Percentiles rank a stretch among this genome's conserved stretches.
These are phyloP conservation scores for Oppia nitens DNA, from an alignment of 1,140 invertebrate species.

Conservation along the genomic window DNA sequence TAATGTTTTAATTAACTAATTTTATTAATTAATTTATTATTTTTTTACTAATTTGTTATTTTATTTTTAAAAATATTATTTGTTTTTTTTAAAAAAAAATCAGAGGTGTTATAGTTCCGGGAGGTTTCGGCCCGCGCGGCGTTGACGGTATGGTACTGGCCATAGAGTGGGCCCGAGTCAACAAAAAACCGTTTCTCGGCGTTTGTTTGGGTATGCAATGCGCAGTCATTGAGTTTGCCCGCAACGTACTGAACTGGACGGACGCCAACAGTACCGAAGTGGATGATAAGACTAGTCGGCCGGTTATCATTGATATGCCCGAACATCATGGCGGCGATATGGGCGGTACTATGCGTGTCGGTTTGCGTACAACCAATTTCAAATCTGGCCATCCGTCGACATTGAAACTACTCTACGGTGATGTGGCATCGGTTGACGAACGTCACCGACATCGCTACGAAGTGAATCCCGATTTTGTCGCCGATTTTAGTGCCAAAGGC, in stretches of 20 bases:
- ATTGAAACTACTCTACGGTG: constrained; percentile 32
- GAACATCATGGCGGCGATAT: constrained; percentile 81
- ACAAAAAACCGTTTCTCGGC: constrained; percentile 76
- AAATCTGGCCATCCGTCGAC: constrained; percentile 28
- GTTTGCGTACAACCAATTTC: constrained; percentile 73
- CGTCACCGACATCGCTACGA: constrained; percentile 85
- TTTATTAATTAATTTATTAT: no score
- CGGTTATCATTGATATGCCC: constrained; percentile 94
- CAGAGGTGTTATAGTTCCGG: constrained; percentile 86
- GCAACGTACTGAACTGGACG: constrained; percentile 52
- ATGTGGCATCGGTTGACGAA: constrained; percentile 67
- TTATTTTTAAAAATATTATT: no score
- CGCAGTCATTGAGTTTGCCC: constrained; percentile 88
- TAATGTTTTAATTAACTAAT: no score
- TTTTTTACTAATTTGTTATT: no score
- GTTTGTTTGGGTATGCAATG: constrained; percentile 94
- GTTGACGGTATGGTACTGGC: constrained; percentile 92
- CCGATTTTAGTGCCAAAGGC: constrained; percentile 56
- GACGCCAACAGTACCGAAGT: constrained; percentile 80
- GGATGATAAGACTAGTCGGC: constrained; percentile 46
- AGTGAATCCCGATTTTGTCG: constrained; percentile 77
- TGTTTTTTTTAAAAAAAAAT: no score
- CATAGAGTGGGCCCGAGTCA: constrained; percentile 76
- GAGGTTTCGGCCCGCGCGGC: constrained; percentile 88
- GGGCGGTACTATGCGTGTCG: constrained; percentile 95